phyloP scores from a whole-genome alignment of 2,113 vertebrate genomes.

The Gambusia affinis region DNA sequence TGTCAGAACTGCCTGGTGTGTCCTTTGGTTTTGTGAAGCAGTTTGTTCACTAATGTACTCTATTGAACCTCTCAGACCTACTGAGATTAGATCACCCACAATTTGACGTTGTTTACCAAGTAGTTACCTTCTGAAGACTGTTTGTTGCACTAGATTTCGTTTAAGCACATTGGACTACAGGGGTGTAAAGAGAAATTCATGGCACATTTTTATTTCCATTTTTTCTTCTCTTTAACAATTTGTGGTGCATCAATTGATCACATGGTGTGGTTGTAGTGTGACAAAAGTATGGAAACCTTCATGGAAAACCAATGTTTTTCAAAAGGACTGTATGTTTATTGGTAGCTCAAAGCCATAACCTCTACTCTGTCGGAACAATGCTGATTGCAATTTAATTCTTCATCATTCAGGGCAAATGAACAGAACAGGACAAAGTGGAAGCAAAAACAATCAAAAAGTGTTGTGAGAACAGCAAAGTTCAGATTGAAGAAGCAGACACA shows the following conservation, averaged over 20 bases:
- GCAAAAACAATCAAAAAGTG: constrained; percentile 10
- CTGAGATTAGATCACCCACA: not conserved
- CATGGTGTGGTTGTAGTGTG: not conserved
- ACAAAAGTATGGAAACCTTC: too few relatives aligned
- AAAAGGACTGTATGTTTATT: not conserved
- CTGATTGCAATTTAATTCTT: not conserved
- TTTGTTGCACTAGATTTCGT: not conserved
- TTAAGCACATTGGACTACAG: not conserved
- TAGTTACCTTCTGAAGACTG: not conserved
- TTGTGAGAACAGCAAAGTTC: constrained; percentile 13
- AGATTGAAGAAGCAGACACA: constrained; percentile 39
- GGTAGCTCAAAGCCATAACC: not conserved
- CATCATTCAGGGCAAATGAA: not conserved
- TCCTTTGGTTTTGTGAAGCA: not conserved
- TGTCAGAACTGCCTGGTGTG: not conserved
- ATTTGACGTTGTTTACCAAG: not conserved
- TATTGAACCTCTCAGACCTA: not conserved
- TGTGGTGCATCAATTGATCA: not conserved
- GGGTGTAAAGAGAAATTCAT: not conserved
- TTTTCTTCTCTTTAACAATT: not conserved
- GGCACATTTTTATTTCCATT: not conserved
- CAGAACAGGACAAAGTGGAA: constrained; percentile 21
- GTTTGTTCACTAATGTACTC: not conserved
- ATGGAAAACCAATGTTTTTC: not conserved
- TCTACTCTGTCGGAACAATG: not conserved